Base-by-base conservation (phyloP, 2,888 invertebrate species). In the Dryococelus australis region DNA sequence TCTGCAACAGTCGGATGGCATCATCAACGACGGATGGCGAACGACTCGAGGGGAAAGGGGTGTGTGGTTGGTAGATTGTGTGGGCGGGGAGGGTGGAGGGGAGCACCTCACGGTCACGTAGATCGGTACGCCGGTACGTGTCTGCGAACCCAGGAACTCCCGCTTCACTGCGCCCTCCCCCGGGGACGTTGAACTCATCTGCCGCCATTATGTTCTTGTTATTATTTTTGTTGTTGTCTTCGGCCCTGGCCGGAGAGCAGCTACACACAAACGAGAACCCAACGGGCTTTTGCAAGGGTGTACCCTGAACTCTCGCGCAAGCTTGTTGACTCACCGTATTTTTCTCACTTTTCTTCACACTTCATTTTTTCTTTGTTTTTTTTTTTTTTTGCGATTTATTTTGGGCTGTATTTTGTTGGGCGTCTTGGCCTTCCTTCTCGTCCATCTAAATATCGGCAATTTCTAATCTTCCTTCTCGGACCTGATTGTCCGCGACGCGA, bases 161-260 rank as follows among this genome's bases (percentile, higher is more conserved):
- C 65, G 20, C 65, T 24, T n/a, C 65, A 20, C n/a, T n/a, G 24
- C 65, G 10, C 51, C 8, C 51, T n/a, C 51, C 65, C 65, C n/a
- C 65, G n/a, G 16, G 65, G 65, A n/a, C 65, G 65, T 12, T n/a
- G 65, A 65, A 65, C 65, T 65, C 65, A 65, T n/a, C 65, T n/a
- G n/a, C 65, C 65, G 65, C 65, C 65, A 65, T 65, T 65, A 65
- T 65, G 65, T 65, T 24, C 65, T 16, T n/a, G 65, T 24, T 65
- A 65, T n/a, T 65, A 65, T 65, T 65, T 12, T 65, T 65, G 65
- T 65, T 65, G 65, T n/a, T 65, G 65, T 65, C 65, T 65, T 65
- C 65, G 65, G 65, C 65, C 65, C n/a, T 8, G 65, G n/a, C n/a
- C n/a, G n/a, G n/a, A n/a, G 6, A 65, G 65, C 65, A 65, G 65